Evolutionary conservation across 2,888 invertebrate genomes (phyloP).

Genomic region (Trachelus iudaicus): DNA sequence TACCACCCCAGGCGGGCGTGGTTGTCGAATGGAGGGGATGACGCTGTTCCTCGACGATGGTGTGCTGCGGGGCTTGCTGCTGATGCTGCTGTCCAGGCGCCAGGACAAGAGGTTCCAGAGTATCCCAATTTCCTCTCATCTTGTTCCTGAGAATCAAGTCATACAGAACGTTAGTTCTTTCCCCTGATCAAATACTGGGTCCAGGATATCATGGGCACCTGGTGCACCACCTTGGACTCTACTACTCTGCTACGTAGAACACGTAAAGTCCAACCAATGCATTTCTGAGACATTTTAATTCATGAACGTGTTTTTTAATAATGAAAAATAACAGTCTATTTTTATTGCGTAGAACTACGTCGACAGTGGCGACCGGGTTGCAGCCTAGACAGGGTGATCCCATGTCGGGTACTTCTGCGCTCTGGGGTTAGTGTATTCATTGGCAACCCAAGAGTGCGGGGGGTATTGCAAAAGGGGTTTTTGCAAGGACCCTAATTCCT

Average conservation of each 20-base stretch:
- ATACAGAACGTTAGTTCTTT: not conserved
- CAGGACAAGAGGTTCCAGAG: slow-evolving; percentile 33
- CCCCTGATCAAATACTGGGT: not conserved
- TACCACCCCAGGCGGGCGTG: slow-evolving; percentile 54
- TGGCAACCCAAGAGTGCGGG: not conserved
- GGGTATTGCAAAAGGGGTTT: not conserved
- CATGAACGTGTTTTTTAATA: not conserved
- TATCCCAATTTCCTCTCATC: slow-evolving; percentile 47
- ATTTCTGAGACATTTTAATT: not conserved
- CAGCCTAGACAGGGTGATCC: not conserved
- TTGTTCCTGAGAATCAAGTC: slow-evolving; percentile 6
- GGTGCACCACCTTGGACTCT: not conserved
- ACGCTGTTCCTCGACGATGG: slow-evolving; percentile 34
- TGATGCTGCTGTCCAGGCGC: slow-evolving; percentile 32
- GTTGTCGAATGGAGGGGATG: slow-evolving; percentile 45
- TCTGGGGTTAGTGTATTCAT: not conserved
- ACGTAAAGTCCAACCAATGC: not conserved
- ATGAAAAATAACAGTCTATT: not conserved
- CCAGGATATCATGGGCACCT: not conserved
- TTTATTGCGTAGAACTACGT: not conserved
- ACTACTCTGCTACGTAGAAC: not conserved
- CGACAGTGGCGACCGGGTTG: not conserved
- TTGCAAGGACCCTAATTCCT: not conserved
- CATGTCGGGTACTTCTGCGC: not conserved
- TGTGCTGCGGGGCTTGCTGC: slow-evolving; percentile 35